Percentiles rank a stretch among this genome's conserved stretches.
phyloP scores from a whole-genome alignment of 2,113 vertebrate genomes.

The Rhipidura dahli region DNA sequence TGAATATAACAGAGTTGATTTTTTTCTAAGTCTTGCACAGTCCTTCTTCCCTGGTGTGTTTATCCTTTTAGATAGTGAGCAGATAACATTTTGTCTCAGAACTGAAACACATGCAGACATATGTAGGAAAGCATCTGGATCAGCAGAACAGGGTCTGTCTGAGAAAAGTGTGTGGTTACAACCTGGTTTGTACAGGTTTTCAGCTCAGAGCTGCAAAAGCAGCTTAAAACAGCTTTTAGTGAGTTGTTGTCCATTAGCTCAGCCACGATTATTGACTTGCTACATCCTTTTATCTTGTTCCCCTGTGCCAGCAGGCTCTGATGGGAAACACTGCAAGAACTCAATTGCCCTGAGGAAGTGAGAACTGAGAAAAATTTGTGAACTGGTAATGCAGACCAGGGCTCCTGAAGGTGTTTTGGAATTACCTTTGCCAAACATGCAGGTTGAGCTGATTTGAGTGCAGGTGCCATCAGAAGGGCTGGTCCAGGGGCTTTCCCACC shows the following conservation, averaged over 20 bases:
- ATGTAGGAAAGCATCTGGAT: not conserved
- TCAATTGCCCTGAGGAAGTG: not conserved
- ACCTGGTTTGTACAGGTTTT: not conserved
- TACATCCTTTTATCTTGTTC: not conserved
- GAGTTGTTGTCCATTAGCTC: not conserved
- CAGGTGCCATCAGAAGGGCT: not conserved
- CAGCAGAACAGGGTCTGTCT: not conserved
- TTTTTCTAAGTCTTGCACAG: not conserved
- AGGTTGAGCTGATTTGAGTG: not conserved
- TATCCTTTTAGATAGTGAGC: not conserved
- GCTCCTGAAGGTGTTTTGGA: not conserved
- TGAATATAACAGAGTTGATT: not conserved
- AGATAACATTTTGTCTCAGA: not conserved
- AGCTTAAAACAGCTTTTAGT: not conserved
- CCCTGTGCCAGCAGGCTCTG: not conserved
- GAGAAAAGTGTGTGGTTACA: not conserved
- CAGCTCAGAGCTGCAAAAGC: not conserved
- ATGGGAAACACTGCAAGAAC: not conserved
- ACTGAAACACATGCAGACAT: not conserved
- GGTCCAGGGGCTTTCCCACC: not conserved
- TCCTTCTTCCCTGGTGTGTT: not conserved
- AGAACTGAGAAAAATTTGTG: not conserved
- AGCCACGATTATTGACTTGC: not conserved
- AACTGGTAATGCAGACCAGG: not conserved
- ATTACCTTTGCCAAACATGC: not conserved